Evolutionary conservation across 2,888 invertebrate species (phyloP), one percentile per base, ranked within the genome.

Genomic region (Bhutanitis thaidina): DNA sequence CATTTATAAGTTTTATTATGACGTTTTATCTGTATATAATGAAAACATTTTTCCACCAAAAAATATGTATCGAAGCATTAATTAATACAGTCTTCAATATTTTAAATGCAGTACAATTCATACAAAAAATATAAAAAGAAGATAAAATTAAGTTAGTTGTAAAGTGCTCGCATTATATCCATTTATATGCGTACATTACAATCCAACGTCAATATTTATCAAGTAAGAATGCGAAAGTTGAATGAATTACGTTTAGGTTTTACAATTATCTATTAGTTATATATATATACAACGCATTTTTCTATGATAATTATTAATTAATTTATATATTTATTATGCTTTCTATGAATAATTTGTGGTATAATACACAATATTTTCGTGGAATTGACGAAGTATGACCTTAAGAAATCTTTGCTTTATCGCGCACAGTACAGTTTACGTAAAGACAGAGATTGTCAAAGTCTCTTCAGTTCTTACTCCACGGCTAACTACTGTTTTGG

Each of bases 401-500:
- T 70, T 60, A 58, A 70, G 51, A 61, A 70, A 69, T 57, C 59
- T 57, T 57, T 56, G 52, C 20, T 20, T 20, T 20, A 5, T 20
- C 20, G 20, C 5, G 5, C 2, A 5, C 20, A 20, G 5, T 3
- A 20, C 20, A 20, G 20, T 20, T 20, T 20, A 20, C 20, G 5
- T 20, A 20, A 36, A 36, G 25, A 12, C 59, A 49, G 67, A 71
- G 72, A 71, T 77, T 67, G 38, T 71, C 67, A 56, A 77, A 79
- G 70, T 66, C 71, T 64, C 54, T 58, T 65, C 68, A 62, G 56
- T 45, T 62, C 59, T 67, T 58, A 65, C 52, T 53, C 66, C 73
- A 71, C 67, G 74, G 77, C 83, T 82, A 83, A 75, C 88, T 89
- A 89, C 85, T 76, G 82, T 77, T 79, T 89, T 88, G 87, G 87